phyloP scores from a whole-genome alignment of 2,888 invertebrate species.

The Rotaria sp. region DNA sequence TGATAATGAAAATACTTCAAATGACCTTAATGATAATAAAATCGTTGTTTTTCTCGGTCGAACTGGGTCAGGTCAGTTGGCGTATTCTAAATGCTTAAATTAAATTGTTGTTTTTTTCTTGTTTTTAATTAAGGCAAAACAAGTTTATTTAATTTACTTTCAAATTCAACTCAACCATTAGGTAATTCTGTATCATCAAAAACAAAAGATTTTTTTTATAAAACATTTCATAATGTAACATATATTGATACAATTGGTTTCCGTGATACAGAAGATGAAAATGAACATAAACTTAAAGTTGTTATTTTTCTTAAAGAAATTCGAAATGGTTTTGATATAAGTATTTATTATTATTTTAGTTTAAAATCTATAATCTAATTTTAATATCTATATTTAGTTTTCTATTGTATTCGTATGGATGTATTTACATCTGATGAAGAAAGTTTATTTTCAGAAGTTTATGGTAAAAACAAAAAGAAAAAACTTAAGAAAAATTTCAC shows the following conservation, averaged over 20 bases:
- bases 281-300: background rate
- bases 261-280: slow-evolving; percentile 3
- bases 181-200: background rate
- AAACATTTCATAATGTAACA: background rate
- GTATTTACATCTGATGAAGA: background rate
- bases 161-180: background rate
- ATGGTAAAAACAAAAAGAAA: background rate
- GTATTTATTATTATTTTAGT: background rate
- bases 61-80: background rate
- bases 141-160: background rate
- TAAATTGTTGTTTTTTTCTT: background rate
- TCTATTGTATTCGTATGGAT: slow-evolving; percentile 1
- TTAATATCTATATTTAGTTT: background rate
- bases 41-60: background rate
- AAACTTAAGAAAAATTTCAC: no score
- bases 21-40: background rate
- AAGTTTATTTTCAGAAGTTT: background rate
- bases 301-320: background rate
- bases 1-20: no score
- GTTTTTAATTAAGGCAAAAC: background rate
- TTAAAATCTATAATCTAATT: no score
- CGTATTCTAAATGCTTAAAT: background rate
- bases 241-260: background rate
- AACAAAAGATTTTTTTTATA: background rate
- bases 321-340: slow-evolving; percentile 3